phyloP scores from a whole-genome alignment of 2,888 invertebrate species.

The Galeruca laticollis region DNA sequence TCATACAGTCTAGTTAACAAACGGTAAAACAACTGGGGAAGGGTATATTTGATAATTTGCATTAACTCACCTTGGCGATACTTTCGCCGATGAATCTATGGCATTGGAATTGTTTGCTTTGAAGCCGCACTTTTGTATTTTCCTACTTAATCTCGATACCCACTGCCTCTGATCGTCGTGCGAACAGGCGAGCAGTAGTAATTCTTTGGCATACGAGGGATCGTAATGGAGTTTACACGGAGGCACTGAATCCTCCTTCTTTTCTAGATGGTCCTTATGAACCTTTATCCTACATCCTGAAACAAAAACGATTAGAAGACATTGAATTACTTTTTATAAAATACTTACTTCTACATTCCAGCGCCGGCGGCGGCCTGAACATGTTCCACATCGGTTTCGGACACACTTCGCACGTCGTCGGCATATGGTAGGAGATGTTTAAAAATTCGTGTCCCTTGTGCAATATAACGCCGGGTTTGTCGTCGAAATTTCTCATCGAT shows the following conservation, averaged over 20 bases:
- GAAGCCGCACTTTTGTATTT: constrained; percentile 93
- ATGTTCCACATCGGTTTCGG: constrained; percentile 97
- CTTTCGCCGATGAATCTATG: constrained; percentile 73
- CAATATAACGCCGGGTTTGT: constrained; percentile 62
- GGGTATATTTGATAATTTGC: too few relatives aligned
- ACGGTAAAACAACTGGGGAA: neutral
- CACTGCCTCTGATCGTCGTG: constrained; percentile 92
- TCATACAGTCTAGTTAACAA: neutral
- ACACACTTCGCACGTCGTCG: constrained; percentile 98
- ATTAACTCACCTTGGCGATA: constrained; percentile 79
- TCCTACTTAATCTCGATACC: constrained; percentile 91
- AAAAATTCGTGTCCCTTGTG: constrained; percentile 97
- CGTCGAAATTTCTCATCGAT: constrained; percentile 67
- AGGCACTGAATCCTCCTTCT: constrained; percentile 85
- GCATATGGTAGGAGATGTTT: constrained; percentile 97
- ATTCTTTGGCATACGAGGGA: constrained; percentile 92
- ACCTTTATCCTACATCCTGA: constrained; percentile 96
- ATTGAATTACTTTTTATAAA: neutral
- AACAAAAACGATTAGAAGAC: constrained; percentile 34
- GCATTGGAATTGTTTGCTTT: constrained; percentile 81
- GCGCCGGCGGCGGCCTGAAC: constrained; percentile 96
- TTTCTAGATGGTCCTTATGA: constrained; percentile 95
- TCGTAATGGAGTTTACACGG: constrained; percentile 98
- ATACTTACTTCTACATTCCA: constrained; percentile 92
- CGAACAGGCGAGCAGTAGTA: constrained; percentile 88